Base-by-base conservation (phyloP, 2,888 invertebrate species). In the Cantharis lateralis region DNA sequence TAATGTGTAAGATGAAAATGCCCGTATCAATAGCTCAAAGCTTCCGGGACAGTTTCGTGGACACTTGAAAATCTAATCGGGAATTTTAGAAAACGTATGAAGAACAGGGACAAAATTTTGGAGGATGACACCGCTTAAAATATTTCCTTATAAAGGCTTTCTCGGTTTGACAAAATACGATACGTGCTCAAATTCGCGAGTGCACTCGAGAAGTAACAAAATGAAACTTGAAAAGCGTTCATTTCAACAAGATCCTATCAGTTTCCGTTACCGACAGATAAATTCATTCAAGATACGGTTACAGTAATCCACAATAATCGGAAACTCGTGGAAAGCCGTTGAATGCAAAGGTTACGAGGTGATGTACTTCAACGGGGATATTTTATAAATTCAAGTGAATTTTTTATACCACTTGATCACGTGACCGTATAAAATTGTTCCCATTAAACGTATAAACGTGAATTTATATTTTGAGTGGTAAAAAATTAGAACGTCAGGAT, bases 271-370 rank as follows among this genome's bases (percentile, higher is more conserved):
- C 64, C 64, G 18, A 66, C 64, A 66, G n/a, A 66, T 66, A 66
- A 66, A 66, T 66, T 66, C 64, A 66, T 66, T 66, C 64, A 3
- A 66, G 64, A 66, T 66, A 66, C 64, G 64, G 24, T 66, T 66
- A 66, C 64, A 66, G 64, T 66, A 66, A 66, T 66, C 64, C 64
- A 66, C 64, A 66, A 66, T 66, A 66, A 66, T 66, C 64, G 64
- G 64, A 66, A 66, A 66, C 16, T 24, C 20, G 20, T 66, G 48
- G 48, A 66, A 66, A 66, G 20, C 64, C 18, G 13, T 66, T 66
- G n/a, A 20, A 66, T 66, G 24, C 18, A 64, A 64, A 64, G 64
- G 64, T 66, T 48, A 48, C 64, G 64, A 66, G 64, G 64, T 66
- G 64, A 66, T 66, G 24, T 66, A n/a, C 20, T n/a, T 24, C 64